Evolutionary conservation across 2,797 vertebrate species (phyloP), one percentile per base, ranked within the genome.

Genomic region (Apogon hyalosoma): DNA sequence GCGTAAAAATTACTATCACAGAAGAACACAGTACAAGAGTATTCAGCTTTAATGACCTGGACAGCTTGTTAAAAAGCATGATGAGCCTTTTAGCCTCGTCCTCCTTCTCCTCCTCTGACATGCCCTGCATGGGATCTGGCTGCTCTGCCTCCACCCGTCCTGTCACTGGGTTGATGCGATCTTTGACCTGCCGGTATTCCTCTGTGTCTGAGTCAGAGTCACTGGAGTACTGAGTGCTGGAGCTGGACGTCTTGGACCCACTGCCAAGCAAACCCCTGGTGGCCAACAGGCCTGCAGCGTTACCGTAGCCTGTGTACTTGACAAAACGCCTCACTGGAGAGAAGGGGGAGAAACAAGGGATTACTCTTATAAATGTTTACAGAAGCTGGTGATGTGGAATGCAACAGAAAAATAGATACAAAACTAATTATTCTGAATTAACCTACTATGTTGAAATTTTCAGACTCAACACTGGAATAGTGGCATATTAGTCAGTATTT

Each of bases 101-200:
- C 59, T 98, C 96, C 86, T 96, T 98, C 92, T 98, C 97, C 49
- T 97, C 96, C 56, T 98, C 96, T 0, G 96, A 96, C 97, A 98
- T 97, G 63, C 96, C 96, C 78, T 95, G 96, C 96, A 95, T 96
- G 49, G 97, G 96, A 86, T 98, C 94, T 0, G 95, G 94, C 1
- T 94, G 93, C 42, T 94, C 93, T 19, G 92, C 95, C 87, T 98
- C 97, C 10, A 98, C 95, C 0, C 96, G 92, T 0, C 96, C 97
- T 0, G 97, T 98, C 90, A 98, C 96, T 0, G 93, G 95, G 87
- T 98, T 98, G 87, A 98, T 94, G 77, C 95, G 87, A 42, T 86
- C 89, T 67, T 80, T 92, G 75, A 85, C 89, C 81, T 90, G 87
- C 16, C 89, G 85, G 84, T 93, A 93, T 67, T 93, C 92, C 71